phyloP scores from a whole-genome alignment of 2,113 vertebrate genomes.

The Castor canadensis region DNA sequence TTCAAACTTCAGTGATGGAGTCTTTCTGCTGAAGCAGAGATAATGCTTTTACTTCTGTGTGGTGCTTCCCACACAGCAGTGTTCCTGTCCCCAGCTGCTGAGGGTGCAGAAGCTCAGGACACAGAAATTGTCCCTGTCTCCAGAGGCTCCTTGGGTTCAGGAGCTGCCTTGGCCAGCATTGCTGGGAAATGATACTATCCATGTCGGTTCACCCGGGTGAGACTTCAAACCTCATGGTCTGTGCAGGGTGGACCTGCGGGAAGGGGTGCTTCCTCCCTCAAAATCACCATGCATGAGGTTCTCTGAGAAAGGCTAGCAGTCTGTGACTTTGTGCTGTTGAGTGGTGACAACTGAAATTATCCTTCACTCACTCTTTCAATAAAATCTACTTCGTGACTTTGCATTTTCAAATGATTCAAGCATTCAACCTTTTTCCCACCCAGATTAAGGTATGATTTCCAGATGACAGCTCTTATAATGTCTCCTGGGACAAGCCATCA shows the following conservation, averaged over 20 bases:
- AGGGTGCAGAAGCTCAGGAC: not conserved
- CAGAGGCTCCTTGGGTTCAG: not conserved
- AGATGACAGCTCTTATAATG: conserved; percentile 65
- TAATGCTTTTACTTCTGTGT: not conserved
- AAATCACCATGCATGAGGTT: not conserved
- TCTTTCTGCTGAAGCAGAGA: not conserved
- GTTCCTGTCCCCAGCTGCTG: not conserved
- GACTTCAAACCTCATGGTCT: not conserved
- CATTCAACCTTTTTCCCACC: conserved; percentile 63
- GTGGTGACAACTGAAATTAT: not conserved
- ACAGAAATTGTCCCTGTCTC: not conserved
- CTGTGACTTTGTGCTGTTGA: not conserved
- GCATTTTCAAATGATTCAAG: conserved; percentile 59
- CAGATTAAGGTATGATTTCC: conserved; percentile 68
- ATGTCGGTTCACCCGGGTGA: not conserved
- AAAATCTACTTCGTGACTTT: conserved; percentile 60
- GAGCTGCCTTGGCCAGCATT: not conserved
- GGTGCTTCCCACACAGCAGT: not conserved
- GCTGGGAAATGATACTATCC: not conserved
- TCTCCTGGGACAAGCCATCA: conserved; percentile 53
- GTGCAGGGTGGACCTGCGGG: not conserved
- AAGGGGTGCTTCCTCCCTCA: not conserved
- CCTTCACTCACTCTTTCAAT: not conserved
- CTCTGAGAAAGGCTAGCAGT: not conserved
- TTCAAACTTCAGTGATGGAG: not conserved